Evolutionary conservation across 2,113 vertebrate genomes (phyloP).

Genomic region (Cromileptes altivelis): DNA sequence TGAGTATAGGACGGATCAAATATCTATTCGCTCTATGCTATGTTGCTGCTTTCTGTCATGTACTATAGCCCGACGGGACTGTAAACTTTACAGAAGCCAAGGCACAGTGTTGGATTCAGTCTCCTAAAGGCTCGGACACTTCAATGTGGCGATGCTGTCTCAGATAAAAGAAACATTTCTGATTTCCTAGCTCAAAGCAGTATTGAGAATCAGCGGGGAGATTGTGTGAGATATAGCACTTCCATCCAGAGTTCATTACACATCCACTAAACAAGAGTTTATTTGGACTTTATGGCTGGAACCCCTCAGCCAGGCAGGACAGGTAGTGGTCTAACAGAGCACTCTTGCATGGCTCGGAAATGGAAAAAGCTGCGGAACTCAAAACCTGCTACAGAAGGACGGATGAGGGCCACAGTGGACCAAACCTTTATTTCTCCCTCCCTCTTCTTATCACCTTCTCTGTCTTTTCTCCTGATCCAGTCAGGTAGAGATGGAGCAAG

Average conservation of each 20-base stretch:
- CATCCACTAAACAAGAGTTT: constrained; percentile 27
- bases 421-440: not conserved
- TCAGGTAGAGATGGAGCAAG: constrained; percentile 27
- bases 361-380: constrained; percentile 2
- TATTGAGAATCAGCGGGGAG: constrained; percentile 5
- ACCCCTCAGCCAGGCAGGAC: constrained; percentile 33
- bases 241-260: constrained; percentile 38
- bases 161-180: not conserved
- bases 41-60: constrained; percentile 26
- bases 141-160: constrained; percentile 7
- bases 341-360: constrained; percentile 39
- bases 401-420: constrained; percentile 33
- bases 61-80: constrained; percentile 29
- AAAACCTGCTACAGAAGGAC: constrained; percentile 7
- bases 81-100: constrained; percentile 76
- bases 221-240: constrained; percentile 37
- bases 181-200: constrained; percentile 17
- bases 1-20: constrained; percentile 52
- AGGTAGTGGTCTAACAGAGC: constrained; percentile 31
- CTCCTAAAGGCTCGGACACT: constrained; percentile 46
- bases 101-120: constrained; percentile 80
- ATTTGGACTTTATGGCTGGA: constrained; percentile 46
- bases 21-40: constrained; percentile 22
- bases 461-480: constrained; percentile 27
- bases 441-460: not conserved